Evolutionary conservation across 1,140 invertebrate species (phyloP), one percentile per base, ranked within the genome.

Genomic region (Drosophila mayri): DNA sequence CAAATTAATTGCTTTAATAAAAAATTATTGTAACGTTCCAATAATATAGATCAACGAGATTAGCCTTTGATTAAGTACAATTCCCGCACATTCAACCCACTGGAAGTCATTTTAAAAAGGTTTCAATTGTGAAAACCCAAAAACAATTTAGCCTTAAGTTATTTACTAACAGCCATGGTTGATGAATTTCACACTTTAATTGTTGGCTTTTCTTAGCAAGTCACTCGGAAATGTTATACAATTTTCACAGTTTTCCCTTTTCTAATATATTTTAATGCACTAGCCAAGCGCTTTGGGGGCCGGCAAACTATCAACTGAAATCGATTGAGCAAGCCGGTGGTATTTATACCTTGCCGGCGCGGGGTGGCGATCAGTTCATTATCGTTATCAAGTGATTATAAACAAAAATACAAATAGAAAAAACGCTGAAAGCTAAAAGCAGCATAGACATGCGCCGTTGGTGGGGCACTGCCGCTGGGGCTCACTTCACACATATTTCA

Each of bases 331-430:
- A 52, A 54, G 16, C 11, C 20, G 40, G 44, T 58, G 54, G 41
- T 84, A 77, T 87, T 77, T 87, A 87, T 88, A 87, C 84, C 72
- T 46, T 66, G 47, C 18, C 49, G 74, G 40, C 47, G 55, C 12
- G 12, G n/a, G 47, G 3, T 5, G 38, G 20, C 32, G 30, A 43
- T 32, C 46, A 10, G 14, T 60, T 41, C 49, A 76, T 50, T 67
- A 72, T 41, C 74, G 63, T 88, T 84, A 88, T 88, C 83, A 88
- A 65, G 60, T 73, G 79, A 76, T 77, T 72, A 76, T 57, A 60
- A 78, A 59, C 35, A 65, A 67, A 47, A 59, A 52, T 46, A 62
- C 22, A 20, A 71, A 35, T 55, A 66, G 44, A 74, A 77, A 35
- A 37, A 55, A n/a, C n/a, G 18, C 50, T 35, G 12, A 37, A 43